A percentile compares a stretch with the other conserved stretches of the same genome.
Evolutionary conservation across 2,888 invertebrate genomes (phyloP).

Genomic region (Podabrus alpinus): DNA sequence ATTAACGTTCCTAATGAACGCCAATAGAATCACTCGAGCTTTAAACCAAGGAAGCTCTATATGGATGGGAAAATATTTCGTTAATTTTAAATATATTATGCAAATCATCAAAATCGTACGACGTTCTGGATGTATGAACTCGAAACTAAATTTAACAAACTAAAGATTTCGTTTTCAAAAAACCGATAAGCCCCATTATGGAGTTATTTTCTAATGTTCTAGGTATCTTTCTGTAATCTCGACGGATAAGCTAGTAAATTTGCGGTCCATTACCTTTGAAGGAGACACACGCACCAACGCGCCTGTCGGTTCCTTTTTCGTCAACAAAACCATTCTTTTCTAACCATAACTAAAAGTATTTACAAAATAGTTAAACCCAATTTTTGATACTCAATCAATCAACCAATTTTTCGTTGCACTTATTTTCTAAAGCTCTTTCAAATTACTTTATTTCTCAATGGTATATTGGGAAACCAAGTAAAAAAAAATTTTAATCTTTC

Average conservation of each 20-base stretch:
- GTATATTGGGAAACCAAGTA: background rate
- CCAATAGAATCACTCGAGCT: constrained; percentile 29
- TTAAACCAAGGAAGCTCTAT: constrained; percentile 16
- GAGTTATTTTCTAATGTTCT: constrained; percentile 1
- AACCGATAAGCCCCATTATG: background rate
- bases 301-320: constrained; percentile 48
- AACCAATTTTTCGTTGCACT: background rate
- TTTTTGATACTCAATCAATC: background rate
- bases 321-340: constrained; percentile 33
- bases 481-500: background rate
- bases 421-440: background rate
- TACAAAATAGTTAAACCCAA: background rate
- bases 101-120: background rate
- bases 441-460: background rate
- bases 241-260: constrained; percentile 30
- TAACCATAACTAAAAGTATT: background rate
- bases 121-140: background rate
- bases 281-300: constrained; percentile 53
- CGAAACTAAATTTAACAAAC: background rate
- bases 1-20: constrained; percentile 22
- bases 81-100: background rate
- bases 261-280: constrained; percentile 50
- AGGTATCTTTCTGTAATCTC: constrained; percentile 24
- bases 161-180: background rate
- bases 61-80: constrained; percentile 26